phyloP scores from a whole-genome alignment of 2,888 invertebrate species.

The Drosophila kuntzei region DNA sequence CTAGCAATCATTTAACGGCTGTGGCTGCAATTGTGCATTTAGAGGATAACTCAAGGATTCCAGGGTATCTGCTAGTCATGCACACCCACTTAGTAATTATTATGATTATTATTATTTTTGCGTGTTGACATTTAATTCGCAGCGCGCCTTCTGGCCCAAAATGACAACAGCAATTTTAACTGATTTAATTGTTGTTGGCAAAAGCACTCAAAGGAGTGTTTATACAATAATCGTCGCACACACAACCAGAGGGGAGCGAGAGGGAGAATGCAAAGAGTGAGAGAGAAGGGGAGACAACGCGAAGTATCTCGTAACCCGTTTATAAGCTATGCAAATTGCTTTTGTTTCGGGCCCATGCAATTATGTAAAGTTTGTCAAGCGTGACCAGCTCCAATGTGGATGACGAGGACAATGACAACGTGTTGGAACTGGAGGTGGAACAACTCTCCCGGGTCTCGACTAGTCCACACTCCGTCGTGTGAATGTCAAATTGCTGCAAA shows the following conservation, averaged over 20 bases:
- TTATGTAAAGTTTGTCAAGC: conserved; percentile 75
- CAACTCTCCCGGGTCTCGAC: conserved; percentile 21
- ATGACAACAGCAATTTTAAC: conserved; percentile 48
- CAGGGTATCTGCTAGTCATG: conserved; percentile 7
- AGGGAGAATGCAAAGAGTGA: neutral
- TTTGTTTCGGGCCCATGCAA: conserved; percentile 61
- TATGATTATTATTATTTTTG: conserved; percentile 29
- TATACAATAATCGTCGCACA: conserved; percentile 52
- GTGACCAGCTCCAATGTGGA: conserved; percentile 44
- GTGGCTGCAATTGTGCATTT: no score
- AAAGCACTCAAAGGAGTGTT: conserved; percentile 60
- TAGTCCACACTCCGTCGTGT: conserved; percentile 4
- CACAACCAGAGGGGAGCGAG: conserved; percentile 7
- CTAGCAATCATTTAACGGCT: no score
- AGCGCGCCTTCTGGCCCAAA: conserved; percentile 48
- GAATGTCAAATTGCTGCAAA: conserved; percentile 34
- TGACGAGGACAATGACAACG: conserved; percentile 5
- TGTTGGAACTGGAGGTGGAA: neutral
- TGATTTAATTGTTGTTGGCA: conserved; percentile 61
- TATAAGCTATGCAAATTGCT: conserved; percentile 66
- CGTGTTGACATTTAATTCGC: conserved; percentile 48
- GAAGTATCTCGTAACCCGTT: conserved; percentile 55
- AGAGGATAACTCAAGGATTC: no score
- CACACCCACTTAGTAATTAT: neutral
- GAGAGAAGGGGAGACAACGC: neutral